Evolutionary conservation across 2,888 invertebrate genomes (phyloP).

Genomic region (Lepidochitona cinerea): DNA sequence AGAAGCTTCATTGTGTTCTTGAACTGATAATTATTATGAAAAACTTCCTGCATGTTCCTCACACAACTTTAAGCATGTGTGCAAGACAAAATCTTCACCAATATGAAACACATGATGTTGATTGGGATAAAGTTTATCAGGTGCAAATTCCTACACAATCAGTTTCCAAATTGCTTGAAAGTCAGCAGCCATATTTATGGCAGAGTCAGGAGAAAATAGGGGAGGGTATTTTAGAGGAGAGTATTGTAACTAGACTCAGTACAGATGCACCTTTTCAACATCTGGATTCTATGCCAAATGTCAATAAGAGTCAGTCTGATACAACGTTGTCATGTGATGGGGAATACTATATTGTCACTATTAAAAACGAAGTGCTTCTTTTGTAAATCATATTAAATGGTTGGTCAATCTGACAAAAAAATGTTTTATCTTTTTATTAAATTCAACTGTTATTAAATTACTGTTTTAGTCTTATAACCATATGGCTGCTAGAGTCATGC

Average conservation of each 20-base stretch:
- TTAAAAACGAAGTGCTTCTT: no score
- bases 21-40: constrained; percentile 55
- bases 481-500: no score
- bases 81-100: constrained; percentile 48
- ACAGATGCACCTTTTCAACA: constrained; percentile 39
- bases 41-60: constrained; percentile 45
- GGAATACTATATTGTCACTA: no score
- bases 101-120: constrained; percentile 35
- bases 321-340: no score
- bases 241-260: constrained; percentile 31
- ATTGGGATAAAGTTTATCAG: constrained; percentile 35
- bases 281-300: no score
- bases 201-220: constrained; percentile 30
- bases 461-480: no score
- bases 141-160: constrained; percentile 41
- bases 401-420: no score
- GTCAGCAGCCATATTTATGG: constrained; percentile 40
- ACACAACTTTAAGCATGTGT: constrained; percentile 35
- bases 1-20: constrained; percentile 50
- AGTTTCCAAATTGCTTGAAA: constrained; percentile 35
- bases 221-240: constrained; percentile 29
- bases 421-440: no score
- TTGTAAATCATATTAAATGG: no score
- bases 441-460: no score
- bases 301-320: no score